Base-by-base conservation (phyloP, 2,797 vertebrate genomes). In the Australoheros facetus region DNA sequence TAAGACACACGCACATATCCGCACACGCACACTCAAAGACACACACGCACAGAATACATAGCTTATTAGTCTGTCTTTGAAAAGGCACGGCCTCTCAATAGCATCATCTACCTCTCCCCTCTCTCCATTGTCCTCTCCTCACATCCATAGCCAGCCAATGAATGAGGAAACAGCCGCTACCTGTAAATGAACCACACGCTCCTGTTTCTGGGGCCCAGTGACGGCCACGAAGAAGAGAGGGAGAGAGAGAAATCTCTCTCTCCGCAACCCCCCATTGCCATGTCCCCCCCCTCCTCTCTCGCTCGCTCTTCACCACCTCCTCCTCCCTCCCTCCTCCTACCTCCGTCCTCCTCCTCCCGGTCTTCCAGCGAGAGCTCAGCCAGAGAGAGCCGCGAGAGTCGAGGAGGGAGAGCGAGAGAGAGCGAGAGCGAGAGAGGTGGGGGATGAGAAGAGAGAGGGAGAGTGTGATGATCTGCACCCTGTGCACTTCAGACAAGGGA, bases 171-270 rank as follows among this genome's bases (percentile, higher is more conserved):
- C 93, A 95, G 95, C 93, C 92, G 93, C 96, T 97, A 98, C 97
- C 97, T 98, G 97, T 98, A 98, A 96, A 97, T 96, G 96, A 97
- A 98, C 97, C 97, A 97, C 95, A 97, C 96, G 95, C 97, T 97
- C 95, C 97, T 96, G 95, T 96, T 96, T 96, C 96, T 96, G 94
- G 96, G 96, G 94, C 97, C 97, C 96, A 97, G 95, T 93, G 96
- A 97, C 88, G 97, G 97, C 97, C 97, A 97, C 95, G 97, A 97
- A 95, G 97, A 97, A 95, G 97, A 97, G 94, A 98, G 97, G 92
- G 95, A 96, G 95, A 96, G 95, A 96, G 96, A 94, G 93, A 94
- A 90, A 94, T 96, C 95, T 92, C 94, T 94, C 95, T 95, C 95
- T 94, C 94, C 92, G 93, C 95, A 94, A 94, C 95, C 94, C 95